Base-by-base conservation (phyloP, 1,140 invertebrate genomes). In the Drosophila triauraria region DNA sequence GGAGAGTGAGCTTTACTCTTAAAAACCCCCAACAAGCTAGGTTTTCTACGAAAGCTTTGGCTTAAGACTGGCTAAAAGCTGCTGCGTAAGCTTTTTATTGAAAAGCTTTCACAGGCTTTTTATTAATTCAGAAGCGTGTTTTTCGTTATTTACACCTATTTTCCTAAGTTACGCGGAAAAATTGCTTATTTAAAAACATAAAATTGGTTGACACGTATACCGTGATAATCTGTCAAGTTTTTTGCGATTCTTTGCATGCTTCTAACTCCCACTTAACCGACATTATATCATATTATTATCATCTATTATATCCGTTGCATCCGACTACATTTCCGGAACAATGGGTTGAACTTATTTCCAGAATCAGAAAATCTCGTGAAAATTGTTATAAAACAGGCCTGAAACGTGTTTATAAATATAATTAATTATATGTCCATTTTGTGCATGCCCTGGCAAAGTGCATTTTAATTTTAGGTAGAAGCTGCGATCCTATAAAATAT, bases 221-320 rank as follows among this genome's bases (percentile, higher is more conserved):
- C 42, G 30, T 62, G 63, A 62, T 43, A 64, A 25, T 40, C 17
- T 38, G 63, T 20, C 13, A 38, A 38, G n/a, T 9, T 44, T 46
- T 46, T n/a, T 62, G 30, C 48, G 51, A 44, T 65, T 69, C 44
- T 32, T 20, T 12, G 25, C 65, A 65, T 69, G 65, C 62, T n/a
- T 27, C 23, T 25, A 30, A 20, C 25, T 4, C 12, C 13, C 13
- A 17, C 4, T 17, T 40, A 42, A 20, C 38, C 25, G 15, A 12
- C 27, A 15, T 54, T 46, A 46, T 53, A n/a, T 27, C 30, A 53
- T 27, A 30, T 30, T 30, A 30, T 30, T 30, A 30, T 7, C 27
- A 30, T 30, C 27, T 30, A 30, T 30, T 30, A 6, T 30, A 25
- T 65, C 7, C 27, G 9, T 25, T 35, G 56, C 13, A 65, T 35